Evolutionary conservation across 2,797 vertebrate genomes (phyloP), one percentile per base, ranked within the genome.

Genomic region (Naso thynnoides): DNA sequence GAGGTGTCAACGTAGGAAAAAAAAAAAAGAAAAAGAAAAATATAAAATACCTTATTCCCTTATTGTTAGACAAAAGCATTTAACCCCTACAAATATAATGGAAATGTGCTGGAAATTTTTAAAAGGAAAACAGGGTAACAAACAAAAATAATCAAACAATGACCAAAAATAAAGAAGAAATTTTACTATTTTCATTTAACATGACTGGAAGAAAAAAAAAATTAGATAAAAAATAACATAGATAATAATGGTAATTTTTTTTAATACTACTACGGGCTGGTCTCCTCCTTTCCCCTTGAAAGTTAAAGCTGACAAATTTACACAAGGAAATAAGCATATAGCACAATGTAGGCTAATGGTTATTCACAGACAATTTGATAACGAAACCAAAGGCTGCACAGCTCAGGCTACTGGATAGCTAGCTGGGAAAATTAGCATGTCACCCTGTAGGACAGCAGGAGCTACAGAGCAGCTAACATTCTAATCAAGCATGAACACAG

Each of bases 351-450:
- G 54, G 14, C 52, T 44, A 6, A 15, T 2, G 16, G 48, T 18
- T 0, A 18, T 10, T 18, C 16, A 26, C 1, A 16, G 6, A 8
- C 48, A 4, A 73, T 24, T 3, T 55, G 26, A 74, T 8, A 29
- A 59, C 42, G 56, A 78, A 88, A 87, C 83, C 84, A 89, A 88
- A 91, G 68, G 83, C 92, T 90, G 86, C 88, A 90, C 86, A 61
- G 58, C 55, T 80, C 45, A 44, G 45, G 53, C 54, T 64, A 63
- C 2, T 70, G 21, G 13, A 67, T 1, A 57, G 65, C 77, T 79
- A 65, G 88, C 57, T 78, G 29, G 15, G 61, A 63, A 53, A 57
- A 66, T 74, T 42, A 84, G 71, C 83, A 86, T 9, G 39, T 70
- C 53, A 62, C 73, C 65, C 47, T 68, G 39, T n/a, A 26, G 24